These are phyloP conservation scores for Sebastes oblongus DNA, from an alignment of 2,797 vertebrate genomes.

Conservation along the genomic window DNA sequence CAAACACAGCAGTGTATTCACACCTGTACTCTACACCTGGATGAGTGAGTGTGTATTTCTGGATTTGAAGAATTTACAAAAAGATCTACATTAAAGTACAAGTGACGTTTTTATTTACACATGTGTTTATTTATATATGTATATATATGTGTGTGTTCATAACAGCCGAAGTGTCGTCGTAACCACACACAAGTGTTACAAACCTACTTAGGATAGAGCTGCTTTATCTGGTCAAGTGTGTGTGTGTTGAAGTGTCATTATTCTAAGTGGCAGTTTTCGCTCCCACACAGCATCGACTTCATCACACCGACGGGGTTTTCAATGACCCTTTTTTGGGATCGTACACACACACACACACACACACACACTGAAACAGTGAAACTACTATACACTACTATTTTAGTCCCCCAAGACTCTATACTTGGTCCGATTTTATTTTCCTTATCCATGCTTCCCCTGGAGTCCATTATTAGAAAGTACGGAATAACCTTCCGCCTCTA, in stretches of 20 bases:
- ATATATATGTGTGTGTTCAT: neutral
- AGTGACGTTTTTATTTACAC: neutral
- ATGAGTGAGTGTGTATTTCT: conserved; percentile 30
- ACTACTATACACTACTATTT: neutral
- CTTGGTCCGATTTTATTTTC: too few relatives aligned
- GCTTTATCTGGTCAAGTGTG: neutral
- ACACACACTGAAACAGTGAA: neutral
- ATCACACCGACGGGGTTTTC: conserved; percentile 9
- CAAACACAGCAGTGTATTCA: neutral
- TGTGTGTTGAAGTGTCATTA: conserved; percentile 39
- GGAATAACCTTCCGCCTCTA: too few relatives aligned
- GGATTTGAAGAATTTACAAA: conserved; percentile 32
- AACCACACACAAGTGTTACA: too few relatives aligned
- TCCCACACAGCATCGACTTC: conserved; percentile 47
- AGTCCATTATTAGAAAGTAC: too few relatives aligned
- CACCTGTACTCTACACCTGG: conserved; percentile 12
- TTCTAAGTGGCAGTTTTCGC: conserved; percentile 47
- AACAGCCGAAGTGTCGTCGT: too few relatives aligned
- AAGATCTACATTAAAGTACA: conserved; percentile 38
- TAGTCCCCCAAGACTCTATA: too few relatives aligned
- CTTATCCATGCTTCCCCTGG: too few relatives aligned
- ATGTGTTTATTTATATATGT: neutral
- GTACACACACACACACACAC: neutral
- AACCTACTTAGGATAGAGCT: too few relatives aligned
- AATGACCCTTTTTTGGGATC: conserved; percentile 3